Conservation (phyloP, 64 coral and sea anemone species). For the Catalaphyllia jardinei region DNA sequence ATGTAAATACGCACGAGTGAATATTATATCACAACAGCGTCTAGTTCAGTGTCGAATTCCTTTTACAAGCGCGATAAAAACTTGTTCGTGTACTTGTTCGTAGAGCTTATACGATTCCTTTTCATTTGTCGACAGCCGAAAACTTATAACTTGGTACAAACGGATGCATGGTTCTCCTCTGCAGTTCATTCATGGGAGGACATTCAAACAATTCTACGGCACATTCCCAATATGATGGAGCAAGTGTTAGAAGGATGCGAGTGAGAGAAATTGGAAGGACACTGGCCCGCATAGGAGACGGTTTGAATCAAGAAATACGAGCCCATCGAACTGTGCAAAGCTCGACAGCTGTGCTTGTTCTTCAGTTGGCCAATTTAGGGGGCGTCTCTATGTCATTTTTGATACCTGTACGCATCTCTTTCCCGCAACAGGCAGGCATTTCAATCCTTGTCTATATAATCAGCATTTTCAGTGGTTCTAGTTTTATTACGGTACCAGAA, state of each 20-base stretch:
- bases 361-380: neutral
- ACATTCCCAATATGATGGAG: neutral
- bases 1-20: neutral
- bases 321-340: neutral
- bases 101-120: neutral
- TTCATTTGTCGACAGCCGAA: neutral
- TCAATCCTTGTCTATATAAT: constrained; percentile 13
- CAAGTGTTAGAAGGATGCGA: neutral
- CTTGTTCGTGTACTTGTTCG: too few species aligned
- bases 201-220: neutral
- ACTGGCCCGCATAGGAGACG: constrained; percentile 34
- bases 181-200: neutral
- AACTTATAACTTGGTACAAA: neutral
- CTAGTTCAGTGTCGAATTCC: too few species aligned
- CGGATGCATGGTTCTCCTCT: neutral
- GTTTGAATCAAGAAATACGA: constrained; percentile 15
- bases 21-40: too few species aligned
- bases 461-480: neutral
- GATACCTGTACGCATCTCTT: neutral
- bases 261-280: constrained; percentile 10
- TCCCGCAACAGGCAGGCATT: neutral
- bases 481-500: neutral
- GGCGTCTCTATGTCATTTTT: constrained; percentile 17
- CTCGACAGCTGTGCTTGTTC: neutral
- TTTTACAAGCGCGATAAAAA: neutral